These are phyloP conservation scores for Lasioglossum baleicum DNA, from an alignment of 1,140 invertebrate genomes.

Conservation along the genomic window DNA sequence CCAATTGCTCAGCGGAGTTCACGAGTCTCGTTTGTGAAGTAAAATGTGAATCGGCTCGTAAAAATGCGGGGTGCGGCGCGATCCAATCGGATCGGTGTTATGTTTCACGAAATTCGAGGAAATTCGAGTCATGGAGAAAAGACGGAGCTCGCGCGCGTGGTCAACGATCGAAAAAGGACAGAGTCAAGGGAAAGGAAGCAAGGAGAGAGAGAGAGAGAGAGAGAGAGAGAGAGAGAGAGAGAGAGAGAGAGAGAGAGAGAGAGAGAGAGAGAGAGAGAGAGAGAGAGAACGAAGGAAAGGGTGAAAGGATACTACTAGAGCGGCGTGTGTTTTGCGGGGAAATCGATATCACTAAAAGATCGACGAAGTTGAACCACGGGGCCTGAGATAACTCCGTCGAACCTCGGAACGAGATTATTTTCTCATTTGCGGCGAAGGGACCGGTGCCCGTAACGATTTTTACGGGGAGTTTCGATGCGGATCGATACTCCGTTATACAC, in stretches of 20 bases:
- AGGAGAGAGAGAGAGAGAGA: too few species aligned
- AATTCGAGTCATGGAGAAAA: too few species aligned
- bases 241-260: too few species aligned
- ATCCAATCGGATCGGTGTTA: background rate
- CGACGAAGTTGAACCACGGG: conserved; percentile 56
- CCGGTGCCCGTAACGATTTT: conserved; percentile 36
- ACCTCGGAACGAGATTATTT: conserved; percentile 45
- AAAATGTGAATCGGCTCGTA: background rate
- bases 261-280: too few species aligned
- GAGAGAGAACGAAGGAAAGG: background rate
- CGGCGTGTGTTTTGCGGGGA: conserved; percentile 13
- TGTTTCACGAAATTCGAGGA: background rate
- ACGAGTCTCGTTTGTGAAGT: background rate
- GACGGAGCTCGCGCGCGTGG: background rate
- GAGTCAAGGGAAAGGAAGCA: too few species aligned
- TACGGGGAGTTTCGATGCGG: conserved; percentile 17
- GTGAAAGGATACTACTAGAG: background rate
- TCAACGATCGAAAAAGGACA: too few species aligned
- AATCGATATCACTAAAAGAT: conserved; percentile 69
- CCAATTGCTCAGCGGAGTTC: background rate
- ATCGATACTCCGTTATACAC: conserved; percentile 21
- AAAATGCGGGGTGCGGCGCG: background rate
- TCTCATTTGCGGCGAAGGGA: conserved; percentile 42
- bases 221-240: too few species aligned
- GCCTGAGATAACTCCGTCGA: conserved; percentile 24